phyloP scores from a whole-genome alignment of 2,797 vertebrate genomes.

The Pitangus sulphuratus region DNA sequence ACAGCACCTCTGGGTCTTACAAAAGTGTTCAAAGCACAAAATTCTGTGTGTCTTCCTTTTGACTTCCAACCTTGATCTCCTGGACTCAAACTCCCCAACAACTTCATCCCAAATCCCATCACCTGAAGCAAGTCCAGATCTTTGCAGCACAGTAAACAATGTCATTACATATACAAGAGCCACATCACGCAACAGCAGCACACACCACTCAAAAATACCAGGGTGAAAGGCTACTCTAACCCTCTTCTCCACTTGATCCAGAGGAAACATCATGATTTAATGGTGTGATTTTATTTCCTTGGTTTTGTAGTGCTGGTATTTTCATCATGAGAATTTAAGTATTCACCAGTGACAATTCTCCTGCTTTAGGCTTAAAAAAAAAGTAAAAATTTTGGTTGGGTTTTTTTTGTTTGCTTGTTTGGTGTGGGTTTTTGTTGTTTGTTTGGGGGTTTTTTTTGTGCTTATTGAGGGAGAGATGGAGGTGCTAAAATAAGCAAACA shows the following conservation, averaged over 20 bases:
- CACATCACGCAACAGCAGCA: neutral
- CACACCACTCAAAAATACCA: neutral
- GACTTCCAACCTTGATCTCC: neutral
- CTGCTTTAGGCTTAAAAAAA: neutral
- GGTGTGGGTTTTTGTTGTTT: neutral
- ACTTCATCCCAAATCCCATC: neutral
- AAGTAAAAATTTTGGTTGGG: too few relatives aligned
- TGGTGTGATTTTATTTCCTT: neutral
- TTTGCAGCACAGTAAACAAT: neutral
- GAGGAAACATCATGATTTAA: neutral
- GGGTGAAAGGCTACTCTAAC: neutral
- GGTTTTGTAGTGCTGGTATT: neutral
- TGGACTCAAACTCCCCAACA: neutral
- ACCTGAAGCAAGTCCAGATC: neutral
- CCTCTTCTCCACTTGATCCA: neutral
- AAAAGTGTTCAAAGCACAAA: neutral
- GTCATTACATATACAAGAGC: accelerated
- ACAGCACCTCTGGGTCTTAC: neutral
- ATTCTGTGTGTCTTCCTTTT: neutral
- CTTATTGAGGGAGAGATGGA: neutral
- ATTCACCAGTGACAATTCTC: neutral
- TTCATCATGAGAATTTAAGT: neutral
- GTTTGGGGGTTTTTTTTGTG: neutral
- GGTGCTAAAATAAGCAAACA: neutral
- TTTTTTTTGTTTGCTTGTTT: too few relatives aligned